These are phyloP conservation scores for Callorhinus ursinus DNA, from an alignment of 2,113 vertebrate species.

Conservation along the genomic window DNA sequence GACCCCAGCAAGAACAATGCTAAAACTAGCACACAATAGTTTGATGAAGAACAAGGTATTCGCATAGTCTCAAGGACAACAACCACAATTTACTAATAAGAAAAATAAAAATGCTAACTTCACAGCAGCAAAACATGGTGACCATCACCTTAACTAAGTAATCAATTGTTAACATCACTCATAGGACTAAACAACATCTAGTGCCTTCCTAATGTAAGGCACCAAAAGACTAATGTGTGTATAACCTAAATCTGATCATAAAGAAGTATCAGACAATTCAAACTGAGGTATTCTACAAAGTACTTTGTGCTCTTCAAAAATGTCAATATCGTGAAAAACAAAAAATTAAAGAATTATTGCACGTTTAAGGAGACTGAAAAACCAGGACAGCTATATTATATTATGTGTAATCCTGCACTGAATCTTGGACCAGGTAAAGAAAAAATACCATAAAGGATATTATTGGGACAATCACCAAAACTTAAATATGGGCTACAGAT, in stretches of 20 bases:
- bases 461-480: background rate
- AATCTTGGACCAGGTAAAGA: background rate
- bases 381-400: background rate
- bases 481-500: background rate
- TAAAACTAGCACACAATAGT: background rate
- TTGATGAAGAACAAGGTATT: background rate
- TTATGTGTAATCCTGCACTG: background rate
- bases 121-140: background rate
- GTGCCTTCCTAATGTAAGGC: background rate
- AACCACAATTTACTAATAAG: background rate
- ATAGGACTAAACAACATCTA: background rate
- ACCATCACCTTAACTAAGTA: background rate
- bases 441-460: background rate
- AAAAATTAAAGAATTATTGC: background rate
- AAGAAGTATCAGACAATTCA: background rate
- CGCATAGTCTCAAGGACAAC: background rate
- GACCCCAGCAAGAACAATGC: background rate
- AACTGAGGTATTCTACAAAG: background rate
- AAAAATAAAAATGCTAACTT: background rate
- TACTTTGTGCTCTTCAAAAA: background rate
- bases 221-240: background rate
- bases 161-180: background rate
- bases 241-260: background rate
- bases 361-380: background rate
- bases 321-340: background rate